Evolutionary conservation across 2,888 invertebrate species (phyloP).

Genomic region (Strigamia transsilvanica): DNA sequence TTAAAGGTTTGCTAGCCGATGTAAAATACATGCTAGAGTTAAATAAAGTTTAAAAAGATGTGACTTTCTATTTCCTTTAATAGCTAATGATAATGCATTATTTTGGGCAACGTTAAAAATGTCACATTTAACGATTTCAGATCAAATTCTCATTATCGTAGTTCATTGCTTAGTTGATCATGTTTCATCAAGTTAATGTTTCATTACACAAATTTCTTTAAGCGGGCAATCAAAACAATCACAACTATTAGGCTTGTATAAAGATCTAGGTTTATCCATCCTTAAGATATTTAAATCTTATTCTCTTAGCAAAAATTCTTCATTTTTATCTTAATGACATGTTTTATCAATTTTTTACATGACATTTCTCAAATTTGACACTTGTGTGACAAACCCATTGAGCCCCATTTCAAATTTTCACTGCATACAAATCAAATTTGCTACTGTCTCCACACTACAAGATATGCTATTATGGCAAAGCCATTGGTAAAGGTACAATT

Average conservation of each 20-base stretch:
- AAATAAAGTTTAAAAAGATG: no score
- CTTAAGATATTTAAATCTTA: neutral
- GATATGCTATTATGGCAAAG: slow-evolving; percentile 6
- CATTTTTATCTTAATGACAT: slow-evolving; percentile 33
- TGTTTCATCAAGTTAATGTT: no score
- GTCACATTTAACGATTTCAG: no score
- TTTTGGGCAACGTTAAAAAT: no score
- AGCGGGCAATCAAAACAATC: no score
- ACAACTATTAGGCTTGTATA: neutral
- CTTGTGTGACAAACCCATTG: slow-evolving; percentile 29
- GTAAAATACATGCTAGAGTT: no score
- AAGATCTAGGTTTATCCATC: neutral
- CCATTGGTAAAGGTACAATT: slow-evolving; percentile 42
- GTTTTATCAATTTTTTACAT: slow-evolving; percentile 19
- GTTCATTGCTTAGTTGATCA: no score
- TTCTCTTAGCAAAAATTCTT: neutral
- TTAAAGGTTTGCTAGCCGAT: no score
- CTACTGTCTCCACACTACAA: slow-evolving; percentile 4
- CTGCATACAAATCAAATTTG: slow-evolving; percentile 43
- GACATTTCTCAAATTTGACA: slow-evolving; percentile 28
- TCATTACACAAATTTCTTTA: no score
- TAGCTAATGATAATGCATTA: no score
- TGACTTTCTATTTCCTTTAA: no score
- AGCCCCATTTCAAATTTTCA: slow-evolving; percentile 33
- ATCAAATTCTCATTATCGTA: no score